These are phyloP conservation scores for Drosophila pseudotakahashii DNA, from an alignment of 2,888 invertebrate genomes.

Conservation along the genomic window DNA sequence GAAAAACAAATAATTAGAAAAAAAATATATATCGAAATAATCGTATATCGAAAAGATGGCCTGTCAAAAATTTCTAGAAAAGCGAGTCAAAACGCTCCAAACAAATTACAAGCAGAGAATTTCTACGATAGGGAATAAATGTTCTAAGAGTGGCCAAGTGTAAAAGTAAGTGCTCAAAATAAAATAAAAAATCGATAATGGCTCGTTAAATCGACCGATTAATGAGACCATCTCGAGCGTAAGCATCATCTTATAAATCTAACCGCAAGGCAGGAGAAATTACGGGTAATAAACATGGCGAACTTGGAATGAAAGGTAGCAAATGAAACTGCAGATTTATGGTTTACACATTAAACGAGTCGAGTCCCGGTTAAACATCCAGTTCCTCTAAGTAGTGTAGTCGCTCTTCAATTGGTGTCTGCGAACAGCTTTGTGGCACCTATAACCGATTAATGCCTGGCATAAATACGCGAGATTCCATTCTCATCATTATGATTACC, in stretches of 20 bases:
- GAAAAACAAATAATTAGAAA: not conserved
- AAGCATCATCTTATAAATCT: not conserved
- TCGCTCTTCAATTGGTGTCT: constrained; percentile 4
- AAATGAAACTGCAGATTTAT: constrained; percentile 13
- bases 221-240: not conserved
- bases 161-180: not conserved
- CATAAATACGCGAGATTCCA: constrained; percentile 37
- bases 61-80: too few relatives aligned
- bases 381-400: constrained; percentile 12
- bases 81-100: not conserved
- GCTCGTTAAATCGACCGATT: constrained; percentile 1
- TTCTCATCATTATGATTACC: constrained; percentile 26
- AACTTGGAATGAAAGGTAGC: constrained; percentile 3
- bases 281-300: constrained; percentile 2
- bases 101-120: not conserved
- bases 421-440: constrained; percentile 14
- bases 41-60: too few relatives aligned
- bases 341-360: constrained; percentile 19
- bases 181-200: not conserved
- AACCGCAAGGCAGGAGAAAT: constrained; percentile 2
- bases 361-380: constrained; percentile 20
- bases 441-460: constrained; percentile 33
- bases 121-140: not conserved
- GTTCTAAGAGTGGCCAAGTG: not conserved
- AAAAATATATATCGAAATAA: not conserved